Evolutionary conservation across 2,888 invertebrate genomes (phyloP), one percentile per base, ranked within the genome.

Genomic region (Andrena hattorfiana): DNA sequence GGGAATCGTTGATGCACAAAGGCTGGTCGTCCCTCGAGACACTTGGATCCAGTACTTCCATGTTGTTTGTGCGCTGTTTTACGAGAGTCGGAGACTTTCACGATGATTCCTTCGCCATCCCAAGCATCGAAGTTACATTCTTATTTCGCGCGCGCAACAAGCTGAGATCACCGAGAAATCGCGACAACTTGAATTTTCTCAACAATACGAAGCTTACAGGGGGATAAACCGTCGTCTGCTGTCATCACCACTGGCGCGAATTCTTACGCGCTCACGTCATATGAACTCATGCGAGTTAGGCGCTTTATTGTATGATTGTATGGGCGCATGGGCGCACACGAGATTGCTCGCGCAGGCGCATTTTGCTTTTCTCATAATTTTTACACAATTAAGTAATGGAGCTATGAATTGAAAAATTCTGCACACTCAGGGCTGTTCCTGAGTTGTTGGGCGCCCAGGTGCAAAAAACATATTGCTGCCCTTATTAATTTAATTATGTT

Each of bases 31-130:
- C 94, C 71, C 92, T 91, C 3, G 92, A 90, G 35, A 93, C 85
- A 66, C 91, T 93, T 10, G 94, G 92, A 89, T 94, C 93, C 56
- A 94, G 79, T n/a, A 94, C 91, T 87, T 93, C 93, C 93, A 94
- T 89, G 76, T 80, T 74, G 66, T 13, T 32, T 60, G 8, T 48
- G 30, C 26, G 8, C 30, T 67, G 23, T 59, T 76, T 62, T 72
- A 69, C 28, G 60, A 16, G 56, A 48, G 66, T 51, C 63, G n/a
- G 69, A 75, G 77, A 66, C 94, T 86, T 88, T 85, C 76, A 73
- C 83, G 48, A 75, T 78, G 67, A 77, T 26, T 84, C 69, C 71
- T 72, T 35, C 32, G 42, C 49, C 26, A 28, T 49, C 63, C 5
- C 48, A 20, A 49, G 20, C 84, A 81, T 84, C 26, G 66, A 66